Evolutionary conservation across 2,888 invertebrate species (phyloP), one percentile per base, ranked within the genome.

Genomic region (Nudaria mundana): DNA sequence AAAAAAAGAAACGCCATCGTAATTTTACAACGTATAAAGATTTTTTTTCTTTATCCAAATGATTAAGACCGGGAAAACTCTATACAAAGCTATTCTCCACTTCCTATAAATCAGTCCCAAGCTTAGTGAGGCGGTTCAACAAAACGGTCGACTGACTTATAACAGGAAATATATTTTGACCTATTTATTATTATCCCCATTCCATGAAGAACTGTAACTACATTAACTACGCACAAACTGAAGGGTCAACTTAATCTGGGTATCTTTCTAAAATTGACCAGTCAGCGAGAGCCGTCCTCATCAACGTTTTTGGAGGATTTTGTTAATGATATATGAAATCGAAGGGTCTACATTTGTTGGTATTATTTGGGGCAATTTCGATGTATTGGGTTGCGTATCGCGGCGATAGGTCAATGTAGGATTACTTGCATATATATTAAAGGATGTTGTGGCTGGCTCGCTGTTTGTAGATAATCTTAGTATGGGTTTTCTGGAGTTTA

Each of bases 91-190:
- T 51, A 42, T 30, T 45, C 48, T 44, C 38, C 43, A 38, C 40
- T 54, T 54, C 45, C 66, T 60, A 81, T 83, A 83, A 81, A 84
- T 80, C 81, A 76, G 65, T 54, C 66, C 64, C 54, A 56, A 64
- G 73, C 72, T 76, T 73, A 79, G 67, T 72, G 71, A 63, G 70
- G 69, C 80, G 70, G 75, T 79, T 76, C 76, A 59, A 63, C 72
- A 74, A 66, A 80, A 79, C 68, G 75, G 66, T 68, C 64, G 71
- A 70, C 79, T 81, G 78, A 83, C 76, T 81, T 83, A 82, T 76
- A 81, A 71, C 72, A 66, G 76, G 44, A 56, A 82, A 82, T 79
- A 83, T 76, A 76, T 80, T n/a, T 73, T 76, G 75, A 76, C 76
- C 76, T 76, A 80, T 34, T 44, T 75, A 77, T 74, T 72, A 66